Percentiles rank a stretch among this genome's conserved stretches.
Conservation (phyloP, 2,888 invertebrate genomes). For the Bruchidius siliquastri region DNA sequence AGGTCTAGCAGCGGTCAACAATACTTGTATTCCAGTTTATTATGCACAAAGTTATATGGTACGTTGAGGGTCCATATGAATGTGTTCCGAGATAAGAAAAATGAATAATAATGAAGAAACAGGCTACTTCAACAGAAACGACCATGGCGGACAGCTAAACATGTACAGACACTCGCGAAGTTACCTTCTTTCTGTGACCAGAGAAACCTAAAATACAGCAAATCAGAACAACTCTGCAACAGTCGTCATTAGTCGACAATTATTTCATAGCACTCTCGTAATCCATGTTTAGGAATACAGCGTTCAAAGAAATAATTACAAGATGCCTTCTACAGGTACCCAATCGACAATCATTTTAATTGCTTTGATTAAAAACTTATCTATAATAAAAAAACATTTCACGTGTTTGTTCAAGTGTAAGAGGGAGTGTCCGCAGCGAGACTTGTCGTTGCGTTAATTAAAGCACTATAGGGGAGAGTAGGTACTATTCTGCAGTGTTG, state of each 20-base stretch:
- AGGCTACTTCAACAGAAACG: too few relatives aligned
- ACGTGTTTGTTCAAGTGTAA: constrained; percentile 9
- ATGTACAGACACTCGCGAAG: too few relatives aligned
- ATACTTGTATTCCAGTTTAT: too few relatives aligned
- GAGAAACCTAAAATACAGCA: background rate
- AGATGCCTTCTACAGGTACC: constrained; percentile 18
- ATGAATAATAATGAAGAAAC: too few relatives aligned
- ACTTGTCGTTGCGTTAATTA: background rate
- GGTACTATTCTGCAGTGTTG: background rate
- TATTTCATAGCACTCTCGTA: constrained; percentile 15
- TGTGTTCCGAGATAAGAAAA: too few relatives aligned
- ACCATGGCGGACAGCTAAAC: too few relatives aligned
- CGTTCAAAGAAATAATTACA: constrained; percentile 20
- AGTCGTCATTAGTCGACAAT: constrained; percentile 3
- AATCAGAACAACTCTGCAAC: background rate
- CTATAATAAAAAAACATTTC: constrained; percentile 15
- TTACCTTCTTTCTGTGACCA: too few relatives aligned
- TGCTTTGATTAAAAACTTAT: constrained; percentile 18
- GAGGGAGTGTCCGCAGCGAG: background rate
- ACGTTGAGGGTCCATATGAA: too few relatives aligned
- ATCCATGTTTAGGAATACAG: constrained; percentile 19
- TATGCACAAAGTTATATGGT: too few relatives aligned
- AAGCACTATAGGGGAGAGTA: background rate
- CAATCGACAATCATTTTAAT: constrained; percentile 23
- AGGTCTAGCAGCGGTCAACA: too few relatives aligned